Conservation (phyloP, 2,888 invertebrate species). For the Sceliomorpha sp. region DNA sequence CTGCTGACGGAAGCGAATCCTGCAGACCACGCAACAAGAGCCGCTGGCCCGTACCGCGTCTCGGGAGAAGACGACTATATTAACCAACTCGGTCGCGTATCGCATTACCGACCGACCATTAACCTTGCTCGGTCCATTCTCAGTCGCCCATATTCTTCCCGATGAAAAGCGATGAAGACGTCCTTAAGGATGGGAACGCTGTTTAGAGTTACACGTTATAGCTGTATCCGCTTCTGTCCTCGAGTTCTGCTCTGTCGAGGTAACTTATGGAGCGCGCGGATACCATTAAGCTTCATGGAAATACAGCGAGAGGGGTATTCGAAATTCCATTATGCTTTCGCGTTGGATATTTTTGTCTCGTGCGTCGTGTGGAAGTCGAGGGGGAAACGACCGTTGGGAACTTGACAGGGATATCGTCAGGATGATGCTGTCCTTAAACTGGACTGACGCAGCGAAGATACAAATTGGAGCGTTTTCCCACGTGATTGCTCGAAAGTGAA, state of each 20-base stretch:
- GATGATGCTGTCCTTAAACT: too few species aligned
- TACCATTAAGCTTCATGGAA: constrained; percentile 41
- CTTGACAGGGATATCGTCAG: too few species aligned
- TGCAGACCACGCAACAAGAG: constrained; percentile 35
- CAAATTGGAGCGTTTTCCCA: too few species aligned
- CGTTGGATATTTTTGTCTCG: constrained; percentile 11
- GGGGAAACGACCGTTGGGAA: too few species aligned
- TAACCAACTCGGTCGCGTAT: constrained; percentile 48
- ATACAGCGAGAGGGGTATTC: constrained; percentile 10
- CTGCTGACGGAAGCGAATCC: too few species aligned
- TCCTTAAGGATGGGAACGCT: constrained; percentile 39
- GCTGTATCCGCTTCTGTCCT: constrained; percentile 39
- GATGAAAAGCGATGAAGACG: constrained; percentile 57
- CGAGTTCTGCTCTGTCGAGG: constrained; percentile 37
- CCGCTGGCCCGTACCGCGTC: constrained; percentile 20
- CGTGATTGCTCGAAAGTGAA: too few species aligned
- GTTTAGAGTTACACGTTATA: constrained; percentile 50
- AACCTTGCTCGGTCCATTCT: constrained; percentile 52
- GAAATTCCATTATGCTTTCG: constrained; percentile 30
- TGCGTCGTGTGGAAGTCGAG: too few species aligned
- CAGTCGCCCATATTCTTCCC: constrained; percentile 48
- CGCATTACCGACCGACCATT: constrained; percentile 51
- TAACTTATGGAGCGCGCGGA: constrained; percentile 42
- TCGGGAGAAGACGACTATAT: constrained; percentile 53
- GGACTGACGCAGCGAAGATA: too few species aligned